phyloP scores from a whole-genome alignment of 2,888 invertebrate species.

The Caenorhabditis zanzibari region DNA sequence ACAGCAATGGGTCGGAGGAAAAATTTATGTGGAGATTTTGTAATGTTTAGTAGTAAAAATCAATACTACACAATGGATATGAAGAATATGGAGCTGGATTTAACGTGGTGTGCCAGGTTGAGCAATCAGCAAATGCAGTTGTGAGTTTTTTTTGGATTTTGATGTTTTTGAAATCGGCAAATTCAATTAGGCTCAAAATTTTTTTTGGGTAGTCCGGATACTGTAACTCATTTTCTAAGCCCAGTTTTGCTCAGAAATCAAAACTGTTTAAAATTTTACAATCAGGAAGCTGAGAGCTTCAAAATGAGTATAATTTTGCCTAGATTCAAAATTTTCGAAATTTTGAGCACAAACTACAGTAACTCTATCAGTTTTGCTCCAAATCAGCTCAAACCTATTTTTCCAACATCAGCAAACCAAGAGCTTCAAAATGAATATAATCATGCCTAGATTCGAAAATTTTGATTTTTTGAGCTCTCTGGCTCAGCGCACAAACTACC shows the following conservation, averaged over 20 bases:
- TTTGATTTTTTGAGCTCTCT: not conserved
- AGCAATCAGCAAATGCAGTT: constrained; percentile 26
- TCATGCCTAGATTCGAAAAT: constrained; percentile 9
- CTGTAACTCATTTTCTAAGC: too few relatives aligned
- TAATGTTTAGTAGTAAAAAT: constrained; percentile 19
- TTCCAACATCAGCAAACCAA: not conserved
- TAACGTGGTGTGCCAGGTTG: constrained; percentile 36
- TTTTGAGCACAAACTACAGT: not conserved
- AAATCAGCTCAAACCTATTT: not conserved
- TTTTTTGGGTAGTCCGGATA: too few relatives aligned
- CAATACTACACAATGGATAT: constrained; percentile 38
- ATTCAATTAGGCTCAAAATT: too few relatives aligned
- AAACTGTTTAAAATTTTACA: not conserved
- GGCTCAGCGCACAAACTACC: not conserved
- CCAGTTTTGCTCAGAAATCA: not conserved
- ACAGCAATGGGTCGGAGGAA: constrained; percentile 39
- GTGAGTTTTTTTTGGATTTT: too few relatives aligned
- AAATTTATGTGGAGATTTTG: constrained; percentile 16
- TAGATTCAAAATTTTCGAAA: not conserved
- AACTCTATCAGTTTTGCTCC: not conserved
- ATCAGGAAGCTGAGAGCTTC: not conserved
- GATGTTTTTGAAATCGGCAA: not conserved
- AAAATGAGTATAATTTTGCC: not conserved
- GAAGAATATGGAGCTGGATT: constrained; percentile 34
- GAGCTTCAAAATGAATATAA: constrained; percentile 10